Evolutionary conservation across 2,113 vertebrate species (phyloP), one percentile per base, ranked within the genome.

Genomic region (Origma solitaria): DNA sequence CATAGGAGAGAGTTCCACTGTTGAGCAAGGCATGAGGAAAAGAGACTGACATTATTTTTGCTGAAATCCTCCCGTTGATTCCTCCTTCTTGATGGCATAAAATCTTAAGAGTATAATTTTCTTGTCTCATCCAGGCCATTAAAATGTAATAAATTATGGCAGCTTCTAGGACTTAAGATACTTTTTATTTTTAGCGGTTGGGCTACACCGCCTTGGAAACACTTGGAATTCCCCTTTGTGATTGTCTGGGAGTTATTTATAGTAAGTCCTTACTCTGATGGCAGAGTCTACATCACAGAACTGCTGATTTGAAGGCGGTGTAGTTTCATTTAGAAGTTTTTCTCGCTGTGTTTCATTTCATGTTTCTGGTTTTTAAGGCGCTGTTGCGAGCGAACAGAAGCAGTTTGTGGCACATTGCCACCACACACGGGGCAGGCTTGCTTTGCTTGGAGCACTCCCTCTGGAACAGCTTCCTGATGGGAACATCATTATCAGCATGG

Each of bases 201-300:
- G 65, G 62, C 78, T 90, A 17, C 58, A 38, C 54, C 3, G 27
- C 68, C 71, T 73, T 81, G 66, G 60, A 88, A 93, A 62, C 82
- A 30, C 60, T 97, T 78, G 91, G 88, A 94, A 92, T 90, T 97
- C 90, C 90, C 79, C 92, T 81, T 79, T 76, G 56, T 90, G 86
- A 88, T 83, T 92, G 33, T 37, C 21, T 56, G 51, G 17, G 60
- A 64, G 92, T 93, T 96, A 97, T 97, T 96, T 94, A 88, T 88
- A 93, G 85, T 7, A 92, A 86, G 44, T 81, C 35, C 76, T 81
- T 50, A 54, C 16, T 81, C 42, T 33, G 62, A 51, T 73, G 33
- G 51, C 71, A 81, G 82, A 65, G 56, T 11, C 75, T 94, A 1
- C 82, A 54, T 61, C 85, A 21, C 82, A 35, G 82, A 90, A 8